phyloP scores from a whole-genome alignment of 2,888 invertebrate species.

The Schizaphis graminum region DNA sequence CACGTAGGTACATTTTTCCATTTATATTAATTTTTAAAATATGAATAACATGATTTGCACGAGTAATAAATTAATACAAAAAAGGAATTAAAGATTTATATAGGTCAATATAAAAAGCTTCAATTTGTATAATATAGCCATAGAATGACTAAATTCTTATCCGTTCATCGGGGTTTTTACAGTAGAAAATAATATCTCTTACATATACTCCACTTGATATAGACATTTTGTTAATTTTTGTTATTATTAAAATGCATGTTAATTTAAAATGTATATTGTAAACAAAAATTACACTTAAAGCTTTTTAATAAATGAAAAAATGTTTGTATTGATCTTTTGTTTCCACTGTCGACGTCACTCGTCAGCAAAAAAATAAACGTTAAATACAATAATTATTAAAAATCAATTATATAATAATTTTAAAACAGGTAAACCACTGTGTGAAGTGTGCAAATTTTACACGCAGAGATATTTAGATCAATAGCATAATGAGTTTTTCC shows the following conservation, averaged over 20 bases:
- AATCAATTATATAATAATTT: not conserved
- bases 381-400: not conserved
- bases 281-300: not conserved
- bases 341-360: not conserved
- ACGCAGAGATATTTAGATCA: not conserved
- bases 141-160: too few species aligned
- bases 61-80: not conserved
- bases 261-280: not conserved
- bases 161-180: not conserved
- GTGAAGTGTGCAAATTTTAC: not conserved
- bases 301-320: not conserved
- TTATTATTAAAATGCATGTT: not conserved
- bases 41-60: not conserved
- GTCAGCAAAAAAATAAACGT: not conserved
- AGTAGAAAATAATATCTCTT: not conserved
- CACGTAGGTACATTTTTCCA: not conserved
- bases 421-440: not conserved
- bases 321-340: not conserved
- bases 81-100: not conserved
- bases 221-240: not conserved
- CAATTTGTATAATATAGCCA: not conserved
- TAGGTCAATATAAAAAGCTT: not conserved
- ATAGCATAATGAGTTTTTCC: not conserved
- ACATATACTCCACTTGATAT: not conserved
- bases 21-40: not conserved